Evolutionary conservation across 2,888 invertebrate genomes (phyloP).

Genomic region (Polia nebulosa): DNA sequence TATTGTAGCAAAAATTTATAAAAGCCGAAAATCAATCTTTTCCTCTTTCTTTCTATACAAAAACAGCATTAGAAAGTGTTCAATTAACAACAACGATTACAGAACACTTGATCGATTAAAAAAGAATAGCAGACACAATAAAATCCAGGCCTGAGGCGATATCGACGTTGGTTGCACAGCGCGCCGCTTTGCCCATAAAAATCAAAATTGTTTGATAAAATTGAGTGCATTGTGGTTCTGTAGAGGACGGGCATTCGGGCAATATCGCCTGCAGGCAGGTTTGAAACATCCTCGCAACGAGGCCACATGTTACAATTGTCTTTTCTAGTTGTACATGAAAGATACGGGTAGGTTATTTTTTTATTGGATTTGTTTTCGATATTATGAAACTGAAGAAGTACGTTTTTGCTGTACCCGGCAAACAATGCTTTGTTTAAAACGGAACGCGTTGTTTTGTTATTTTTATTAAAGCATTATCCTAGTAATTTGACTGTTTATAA

Average conservation of each 20-base stretch:
- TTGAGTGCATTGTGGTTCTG: constrained; percentile 32
- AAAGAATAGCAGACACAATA: constrained; percentile 4
- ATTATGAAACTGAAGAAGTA: background rate
- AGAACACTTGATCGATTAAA: constrained; percentile 9
- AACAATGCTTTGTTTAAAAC: background rate
- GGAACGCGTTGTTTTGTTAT: background rate
- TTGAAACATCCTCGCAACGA: constrained; percentile 33
- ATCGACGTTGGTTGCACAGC: background rate
- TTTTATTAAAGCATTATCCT: background rate
- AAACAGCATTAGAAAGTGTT: background rate
- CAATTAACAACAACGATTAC: background rate
- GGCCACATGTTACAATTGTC: constrained; percentile 24
- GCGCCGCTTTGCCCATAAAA: constrained; percentile 40
- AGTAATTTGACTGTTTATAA: background rate
- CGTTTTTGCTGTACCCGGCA: background rate
- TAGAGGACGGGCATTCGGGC: constrained; percentile 9
- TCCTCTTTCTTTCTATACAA: background rate
- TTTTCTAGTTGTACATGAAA: constrained; percentile 15
- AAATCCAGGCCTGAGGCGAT: constrained; percentile 27
- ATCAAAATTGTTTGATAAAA: constrained; percentile 48
- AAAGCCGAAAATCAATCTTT: background rate
- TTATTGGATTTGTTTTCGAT: background rate
- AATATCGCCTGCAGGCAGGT: constrained; percentile 31
- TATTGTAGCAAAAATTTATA: too few species aligned
- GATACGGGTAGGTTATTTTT: background rate